These are phyloP conservation scores for Stomatorhinus walkeri DNA, from an alignment of 2,797 vertebrate species.

Conservation along the genomic window DNA sequence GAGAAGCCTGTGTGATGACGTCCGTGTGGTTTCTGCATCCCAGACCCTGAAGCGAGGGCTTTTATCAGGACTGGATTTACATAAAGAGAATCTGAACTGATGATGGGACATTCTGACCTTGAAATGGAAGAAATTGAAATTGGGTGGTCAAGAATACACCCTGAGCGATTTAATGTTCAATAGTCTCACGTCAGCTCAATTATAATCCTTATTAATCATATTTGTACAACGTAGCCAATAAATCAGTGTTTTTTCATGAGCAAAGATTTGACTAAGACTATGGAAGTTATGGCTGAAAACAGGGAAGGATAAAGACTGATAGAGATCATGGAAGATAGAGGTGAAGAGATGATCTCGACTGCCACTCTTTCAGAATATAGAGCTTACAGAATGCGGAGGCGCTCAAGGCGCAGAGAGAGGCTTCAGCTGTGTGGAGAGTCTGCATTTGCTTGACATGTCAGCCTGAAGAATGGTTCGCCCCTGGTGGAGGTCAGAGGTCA, in stretches of 20 bases:
- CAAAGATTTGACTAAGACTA: background rate
- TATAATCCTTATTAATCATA: background rate
- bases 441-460: background rate
- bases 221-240: background rate
- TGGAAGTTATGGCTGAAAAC: background rate
- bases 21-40: background rate
- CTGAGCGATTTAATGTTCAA: background rate
- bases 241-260: background rate
- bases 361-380: background rate
- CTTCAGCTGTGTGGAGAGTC: background rate
- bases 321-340: background rate
- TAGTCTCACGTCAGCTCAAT: background rate
- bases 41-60: background rate
- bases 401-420: background rate
- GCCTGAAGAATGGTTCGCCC: background rate
- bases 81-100: background rate
- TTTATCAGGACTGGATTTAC: background rate
- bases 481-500: background rate
- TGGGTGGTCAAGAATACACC: background rate
- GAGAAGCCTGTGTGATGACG: background rate
- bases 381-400: background rate
- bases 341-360: background rate
- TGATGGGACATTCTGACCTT: background rate
- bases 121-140: background rate
- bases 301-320: background rate